Conservation (phyloP, 1,140 invertebrate species). For the Macrostomum lignano region DNA sequence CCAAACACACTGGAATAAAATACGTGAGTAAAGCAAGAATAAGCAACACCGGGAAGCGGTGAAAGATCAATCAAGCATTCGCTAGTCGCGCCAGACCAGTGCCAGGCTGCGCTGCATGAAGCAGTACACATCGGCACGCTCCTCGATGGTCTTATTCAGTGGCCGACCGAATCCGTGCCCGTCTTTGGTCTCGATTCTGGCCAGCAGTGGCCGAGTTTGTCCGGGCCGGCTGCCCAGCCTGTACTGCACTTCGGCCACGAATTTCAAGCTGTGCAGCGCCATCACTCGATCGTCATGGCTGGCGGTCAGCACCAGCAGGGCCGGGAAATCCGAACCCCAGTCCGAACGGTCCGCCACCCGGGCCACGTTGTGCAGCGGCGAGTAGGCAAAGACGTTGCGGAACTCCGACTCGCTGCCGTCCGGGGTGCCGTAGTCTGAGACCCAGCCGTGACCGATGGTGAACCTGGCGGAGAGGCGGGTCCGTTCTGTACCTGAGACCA, state of each 20-base stretch:
- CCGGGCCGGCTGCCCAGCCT: constrained; percentile 34
- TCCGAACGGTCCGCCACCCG: constrained; percentile 27
- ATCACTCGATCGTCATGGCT: constrained; percentile 94
- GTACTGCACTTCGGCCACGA: constrained; percentile 62
- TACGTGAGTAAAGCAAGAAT: too few species aligned
- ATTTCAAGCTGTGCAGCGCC: constrained; percentile 74
- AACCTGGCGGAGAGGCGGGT: too few species aligned
- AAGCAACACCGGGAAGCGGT: too few species aligned
- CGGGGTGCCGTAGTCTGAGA: constrained; percentile 69
- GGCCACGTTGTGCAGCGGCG: constrained; percentile 68
- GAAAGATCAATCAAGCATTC: constrained; percentile 5
- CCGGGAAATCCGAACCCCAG: constrained; percentile 56
- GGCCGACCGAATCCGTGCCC: constrained; percentile 43
- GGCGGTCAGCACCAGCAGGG: constrained; percentile 59
- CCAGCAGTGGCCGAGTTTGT: constrained; percentile 57
- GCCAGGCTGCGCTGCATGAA: constrained; percentile 51
- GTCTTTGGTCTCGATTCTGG: constrained; percentile 65
- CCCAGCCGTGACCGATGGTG: constrained; percentile 84
- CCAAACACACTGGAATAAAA: too few species aligned
- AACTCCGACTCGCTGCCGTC: too few species aligned
- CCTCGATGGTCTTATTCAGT: constrained; percentile 41
- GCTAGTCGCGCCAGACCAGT: constrained; percentile 34
- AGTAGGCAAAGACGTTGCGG: constrained; percentile 41
- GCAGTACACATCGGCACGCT: constrained; percentile 52
- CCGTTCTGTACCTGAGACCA: too few species aligned